Conservation (phyloP, 2,113 vertebrate genomes). For the Papio anubis region DNA sequence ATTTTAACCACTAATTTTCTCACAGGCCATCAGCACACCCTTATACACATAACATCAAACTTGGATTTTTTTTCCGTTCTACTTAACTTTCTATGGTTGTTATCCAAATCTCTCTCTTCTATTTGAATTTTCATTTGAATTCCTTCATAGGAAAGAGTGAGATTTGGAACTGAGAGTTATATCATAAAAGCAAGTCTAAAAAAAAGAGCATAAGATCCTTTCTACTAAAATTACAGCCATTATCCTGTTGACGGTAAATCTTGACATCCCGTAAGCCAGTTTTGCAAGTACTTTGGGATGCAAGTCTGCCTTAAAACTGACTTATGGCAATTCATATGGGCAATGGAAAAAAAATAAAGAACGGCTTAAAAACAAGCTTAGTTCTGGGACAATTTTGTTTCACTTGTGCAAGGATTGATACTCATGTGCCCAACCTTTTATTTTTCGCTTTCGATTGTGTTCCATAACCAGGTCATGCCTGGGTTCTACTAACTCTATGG, state of each 20-base stretch:
- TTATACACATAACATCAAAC: neutral
- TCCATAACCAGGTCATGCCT: neutral
- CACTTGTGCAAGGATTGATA: neutral
- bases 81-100: neutral
- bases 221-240: neutral
- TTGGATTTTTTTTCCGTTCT: neutral
- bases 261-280: neutral
- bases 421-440: neutral
- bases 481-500: neutral
- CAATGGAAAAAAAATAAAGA: conserved; percentile 15
- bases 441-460: conserved; percentile 10
- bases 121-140: neutral
- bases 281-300: neutral
- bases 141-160: neutral
- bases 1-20: neutral
- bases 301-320: neutral
- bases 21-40: neutral
- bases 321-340: neutral
- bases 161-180: neutral
- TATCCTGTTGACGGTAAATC: neutral
- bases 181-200: neutral
- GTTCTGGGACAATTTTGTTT: neutral
- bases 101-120: neutral
- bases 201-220: neutral
- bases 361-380: neutral